Conservation (phyloP, 2,888 invertebrate species). For the Geotrupes spiniger region DNA sequence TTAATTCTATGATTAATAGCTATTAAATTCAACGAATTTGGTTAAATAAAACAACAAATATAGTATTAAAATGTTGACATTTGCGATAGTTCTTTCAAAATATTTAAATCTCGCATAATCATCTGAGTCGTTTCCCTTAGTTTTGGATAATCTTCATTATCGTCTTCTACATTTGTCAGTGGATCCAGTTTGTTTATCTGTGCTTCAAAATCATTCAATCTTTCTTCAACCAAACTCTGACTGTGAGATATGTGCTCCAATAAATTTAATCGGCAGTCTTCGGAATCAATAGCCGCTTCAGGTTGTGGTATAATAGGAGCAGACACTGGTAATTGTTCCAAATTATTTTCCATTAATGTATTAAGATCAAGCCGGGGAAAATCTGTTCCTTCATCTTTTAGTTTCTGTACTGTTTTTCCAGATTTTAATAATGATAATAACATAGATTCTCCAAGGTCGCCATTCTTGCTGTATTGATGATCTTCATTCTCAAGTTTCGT, state of each 20-base stretch:
- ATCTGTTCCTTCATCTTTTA: slow-evolving; percentile 27
- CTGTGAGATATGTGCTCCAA: slow-evolving; percentile 75
- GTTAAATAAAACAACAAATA: no score
- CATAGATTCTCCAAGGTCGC: slow-evolving; percentile 35
- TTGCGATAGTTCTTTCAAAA: slow-evolving; percentile 51
- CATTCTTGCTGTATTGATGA: slow-evolving; percentile 32
- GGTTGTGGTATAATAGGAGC: slow-evolving; percentile 64
- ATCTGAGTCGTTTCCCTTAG: slow-evolving; percentile 72
- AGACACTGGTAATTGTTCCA: slow-evolving; percentile 26
- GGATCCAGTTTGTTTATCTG: slow-evolving; percentile 68
- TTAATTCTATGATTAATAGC: no score
- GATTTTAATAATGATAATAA: slow-evolving; percentile 41
- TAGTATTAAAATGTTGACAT: slow-evolving; percentile 20
- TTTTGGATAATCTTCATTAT: slow-evolving; percentile 60
- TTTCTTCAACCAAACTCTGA: slow-evolving; percentile 67
- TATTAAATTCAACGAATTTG: no score
- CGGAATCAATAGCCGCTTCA: slow-evolving; percentile 77
- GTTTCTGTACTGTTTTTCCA: slow-evolving; percentile 30
- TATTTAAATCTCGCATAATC: slow-evolving; percentile 69
- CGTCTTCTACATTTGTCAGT: slow-evolving; percentile 51
- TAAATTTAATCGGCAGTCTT: slow-evolving; percentile 73
- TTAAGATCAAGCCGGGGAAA: slow-evolving; percentile 35
- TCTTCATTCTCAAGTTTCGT: slow-evolving; percentile 41
- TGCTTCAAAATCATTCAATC: slow-evolving; percentile 71
- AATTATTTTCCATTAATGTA: slow-evolving; percentile 37